These are phyloP conservation scores for Petromus typicus DNA, from an alignment of 2,113 vertebrate genomes.

Conservation along the genomic window DNA sequence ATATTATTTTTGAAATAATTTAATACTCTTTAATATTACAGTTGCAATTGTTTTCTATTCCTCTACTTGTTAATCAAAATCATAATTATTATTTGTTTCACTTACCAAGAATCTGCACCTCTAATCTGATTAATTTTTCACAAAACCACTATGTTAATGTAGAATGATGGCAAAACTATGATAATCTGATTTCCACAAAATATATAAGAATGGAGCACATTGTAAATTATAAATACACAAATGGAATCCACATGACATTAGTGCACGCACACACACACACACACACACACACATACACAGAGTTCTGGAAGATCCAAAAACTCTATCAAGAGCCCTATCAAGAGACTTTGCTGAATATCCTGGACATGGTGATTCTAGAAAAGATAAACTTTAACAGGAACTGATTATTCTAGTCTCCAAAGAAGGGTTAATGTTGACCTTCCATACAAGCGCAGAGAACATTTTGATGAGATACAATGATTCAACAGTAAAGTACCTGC, in stretches of 20 bases:
- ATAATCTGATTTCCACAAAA: background rate
- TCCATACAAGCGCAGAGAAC: background rate
- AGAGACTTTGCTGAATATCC: background rate
- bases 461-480: background rate
- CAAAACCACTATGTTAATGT: background rate
- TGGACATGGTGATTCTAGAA: background rate
- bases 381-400: background rate
- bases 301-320: background rate
- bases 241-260: background rate
- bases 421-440: background rate
- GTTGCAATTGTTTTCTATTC: background rate
- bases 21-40: background rate
- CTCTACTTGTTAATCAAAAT: background rate
- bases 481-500: background rate
- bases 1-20: slow-evolving; percentile 38
- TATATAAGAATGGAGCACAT: background rate
- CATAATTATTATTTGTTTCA: slow-evolving; percentile 3
- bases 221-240: background rate
- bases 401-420: background rate
- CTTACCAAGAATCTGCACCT: background rate
- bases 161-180: background rate
- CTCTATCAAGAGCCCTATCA: background rate
- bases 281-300: background rate
- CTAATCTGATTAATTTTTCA: background rate
- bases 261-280: background rate